phyloP scores from a whole-genome alignment of 2,797 vertebrate species.

The Xerus rutilus region DNA sequence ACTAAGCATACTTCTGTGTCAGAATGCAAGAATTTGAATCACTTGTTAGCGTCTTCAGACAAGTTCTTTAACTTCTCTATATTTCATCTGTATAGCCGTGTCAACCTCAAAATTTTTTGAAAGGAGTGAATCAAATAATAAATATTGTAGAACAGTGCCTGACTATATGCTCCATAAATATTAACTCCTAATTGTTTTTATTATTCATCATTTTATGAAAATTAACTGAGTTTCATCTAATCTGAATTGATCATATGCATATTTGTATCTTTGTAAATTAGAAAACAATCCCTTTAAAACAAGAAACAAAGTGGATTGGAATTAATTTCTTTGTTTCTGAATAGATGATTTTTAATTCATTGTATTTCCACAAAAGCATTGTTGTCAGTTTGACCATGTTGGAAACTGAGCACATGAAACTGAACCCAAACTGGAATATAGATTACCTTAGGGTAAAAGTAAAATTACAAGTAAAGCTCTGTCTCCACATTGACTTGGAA shows the following conservation, averaged over 20 bases:
- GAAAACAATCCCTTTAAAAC: neutral
- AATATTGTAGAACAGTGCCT: neutral
- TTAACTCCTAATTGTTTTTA: neutral
- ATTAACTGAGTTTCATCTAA: neutral
- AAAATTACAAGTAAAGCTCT: neutral
- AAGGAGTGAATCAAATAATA: neutral
- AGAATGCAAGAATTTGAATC: neutral
- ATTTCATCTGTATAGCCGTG: neutral
- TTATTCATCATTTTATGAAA: slow-evolving; percentile 30
- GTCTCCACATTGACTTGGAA: slow-evolving; percentile 20
- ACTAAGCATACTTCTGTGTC: neutral
- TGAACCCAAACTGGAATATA: neutral
- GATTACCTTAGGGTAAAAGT: slow-evolving; percentile 5
- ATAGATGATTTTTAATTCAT: neutral
- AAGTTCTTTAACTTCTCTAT: neutral
- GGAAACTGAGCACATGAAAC: neutral
- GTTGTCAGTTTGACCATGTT: neutral
- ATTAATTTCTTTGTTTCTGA: neutral
- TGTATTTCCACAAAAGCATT: neutral
- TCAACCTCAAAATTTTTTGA: neutral
- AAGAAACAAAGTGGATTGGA: neutral
- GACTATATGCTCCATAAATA: neutral
- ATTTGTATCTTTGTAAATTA: neutral
- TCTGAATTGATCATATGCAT: neutral
- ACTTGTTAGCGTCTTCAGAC: neutral